Percentiles rank a stretch among this genome's conserved stretches.
These are phyloP conservation scores for Oxyruncus cristatus DNA, from an alignment of 2,113 vertebrate genomes.

Conservation along the genomic window DNA sequence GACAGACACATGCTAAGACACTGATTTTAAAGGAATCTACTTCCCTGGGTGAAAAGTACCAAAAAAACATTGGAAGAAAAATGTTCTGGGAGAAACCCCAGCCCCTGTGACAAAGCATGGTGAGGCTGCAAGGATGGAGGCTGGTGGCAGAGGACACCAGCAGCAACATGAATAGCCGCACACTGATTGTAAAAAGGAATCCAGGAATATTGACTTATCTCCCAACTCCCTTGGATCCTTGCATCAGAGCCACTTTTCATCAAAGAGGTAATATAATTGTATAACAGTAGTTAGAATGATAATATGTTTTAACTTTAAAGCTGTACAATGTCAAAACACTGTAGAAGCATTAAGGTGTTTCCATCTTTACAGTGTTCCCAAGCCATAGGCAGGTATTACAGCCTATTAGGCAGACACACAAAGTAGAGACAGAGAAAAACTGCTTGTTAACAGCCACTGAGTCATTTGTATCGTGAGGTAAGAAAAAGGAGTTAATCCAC, in stretches of 20 bases:
- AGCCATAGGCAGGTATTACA: neutral
- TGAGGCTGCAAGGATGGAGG: fast-evolving
- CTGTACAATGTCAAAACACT: neutral
- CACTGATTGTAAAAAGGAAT: neutral
- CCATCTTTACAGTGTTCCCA: neutral
- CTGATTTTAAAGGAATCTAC: neutral
- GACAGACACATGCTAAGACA: neutral
- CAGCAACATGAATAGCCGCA: neutral
- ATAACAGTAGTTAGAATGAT: neutral
- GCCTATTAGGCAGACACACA: neutral
- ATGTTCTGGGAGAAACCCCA: neutral
- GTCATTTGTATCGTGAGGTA: neutral
- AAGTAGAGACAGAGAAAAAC: neutral
- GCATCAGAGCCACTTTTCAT: neutral
- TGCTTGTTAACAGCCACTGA: neutral
- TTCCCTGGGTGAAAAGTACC: neutral
- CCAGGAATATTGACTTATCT: fast-evolving
- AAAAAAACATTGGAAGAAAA: neutral
- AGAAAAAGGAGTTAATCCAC: neutral
- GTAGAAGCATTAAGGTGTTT: neutral
- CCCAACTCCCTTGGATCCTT: neutral
- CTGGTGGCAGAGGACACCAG: neutral
- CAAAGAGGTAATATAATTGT: neutral
- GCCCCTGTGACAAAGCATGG: neutral
- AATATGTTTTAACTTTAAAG: neutral